Conservation (phyloP, 2,888 invertebrate genomes). For the Morpho helenor region DNA sequence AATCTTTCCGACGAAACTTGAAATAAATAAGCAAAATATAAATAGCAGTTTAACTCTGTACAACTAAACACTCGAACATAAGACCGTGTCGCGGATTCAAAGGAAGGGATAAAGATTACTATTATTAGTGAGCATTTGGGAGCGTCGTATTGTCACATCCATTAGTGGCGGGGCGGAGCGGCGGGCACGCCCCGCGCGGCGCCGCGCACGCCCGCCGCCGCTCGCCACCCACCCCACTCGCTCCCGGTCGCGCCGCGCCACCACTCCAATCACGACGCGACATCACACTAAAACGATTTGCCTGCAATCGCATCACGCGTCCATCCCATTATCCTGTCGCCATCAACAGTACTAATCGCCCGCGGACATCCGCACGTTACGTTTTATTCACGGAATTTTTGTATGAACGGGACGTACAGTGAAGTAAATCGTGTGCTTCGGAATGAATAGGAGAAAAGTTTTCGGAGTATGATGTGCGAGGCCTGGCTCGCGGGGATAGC, state of each 20-base stretch:
- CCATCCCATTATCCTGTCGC: conserved; percentile 45
- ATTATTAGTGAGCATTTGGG: conserved; percentile 56
- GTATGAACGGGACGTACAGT: too few species aligned
- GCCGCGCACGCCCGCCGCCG: conserved; percentile 31
- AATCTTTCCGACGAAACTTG: background rate
- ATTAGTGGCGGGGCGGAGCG: conserved; percentile 63
- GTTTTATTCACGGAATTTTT: too few species aligned
- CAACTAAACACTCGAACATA: conserved; percentile 1
- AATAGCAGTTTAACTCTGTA: background rate
- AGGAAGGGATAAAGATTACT: conserved; percentile 67
- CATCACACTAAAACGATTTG: conserved; percentile 67
- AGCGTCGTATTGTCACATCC: conserved; percentile 76
- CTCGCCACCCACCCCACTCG: conserved; percentile 41
- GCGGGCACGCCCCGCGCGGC: conserved; percentile 47
- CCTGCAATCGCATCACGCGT: conserved; percentile 68
- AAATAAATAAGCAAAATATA: background rate
- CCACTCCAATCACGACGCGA: conserved; percentile 31
- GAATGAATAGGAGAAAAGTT: conserved; percentile 22
- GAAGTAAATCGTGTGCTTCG: conserved; percentile 13
- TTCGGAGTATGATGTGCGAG: conserved; percentile 29
- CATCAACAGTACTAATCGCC: conserved; percentile 24
- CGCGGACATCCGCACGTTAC: background rate
- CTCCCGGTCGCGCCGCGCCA: conserved; percentile 26
- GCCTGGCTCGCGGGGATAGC: conserved; percentile 18
- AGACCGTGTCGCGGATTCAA: conserved; percentile 20